Evolutionary conservation across 1,140 invertebrate genomes (phyloP).

Genomic region (Sogatella furcifera): DNA sequence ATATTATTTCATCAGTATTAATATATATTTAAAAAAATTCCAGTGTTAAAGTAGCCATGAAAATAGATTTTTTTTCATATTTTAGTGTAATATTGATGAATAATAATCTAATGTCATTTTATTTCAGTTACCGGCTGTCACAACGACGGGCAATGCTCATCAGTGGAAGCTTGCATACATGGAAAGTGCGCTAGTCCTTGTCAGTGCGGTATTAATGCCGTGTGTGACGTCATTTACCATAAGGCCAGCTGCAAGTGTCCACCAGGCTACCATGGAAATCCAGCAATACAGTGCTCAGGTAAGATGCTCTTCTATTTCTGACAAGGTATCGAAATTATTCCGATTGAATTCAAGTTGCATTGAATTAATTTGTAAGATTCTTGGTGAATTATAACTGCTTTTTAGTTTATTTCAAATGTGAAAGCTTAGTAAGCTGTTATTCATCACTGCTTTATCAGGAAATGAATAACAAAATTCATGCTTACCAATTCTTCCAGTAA

Average conservation of each 20-base stretch:
- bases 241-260: slow-evolving; percentile 63
- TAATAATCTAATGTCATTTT: not conserved
- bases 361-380: no score
- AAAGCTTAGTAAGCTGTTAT: not conserved
- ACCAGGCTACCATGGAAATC: slow-evolving; percentile 60
- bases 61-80: no score
- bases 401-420: no score
- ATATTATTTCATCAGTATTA: no score
- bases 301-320: not conserved
- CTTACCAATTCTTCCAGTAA: no score
- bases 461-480: not conserved
- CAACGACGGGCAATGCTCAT: slow-evolving; percentile 52
- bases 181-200: slow-evolving; percentile 62
- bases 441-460: not conserved
- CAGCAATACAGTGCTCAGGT: slow-evolving; percentile 40
- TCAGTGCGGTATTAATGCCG: slow-evolving; percentile 58
- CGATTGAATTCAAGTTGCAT: no score
- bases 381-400: no score
- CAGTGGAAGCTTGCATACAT: slow-evolving; percentile 60
- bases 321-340: no score
- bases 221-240: slow-evolving; percentile 66
- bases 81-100: not conserved
- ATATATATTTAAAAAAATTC: no score
- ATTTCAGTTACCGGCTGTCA: slow-evolving; percentile 50
- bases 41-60: no score